Conservation (phyloP, 1,140 invertebrate genomes). For the Papilio dardanus region DNA sequence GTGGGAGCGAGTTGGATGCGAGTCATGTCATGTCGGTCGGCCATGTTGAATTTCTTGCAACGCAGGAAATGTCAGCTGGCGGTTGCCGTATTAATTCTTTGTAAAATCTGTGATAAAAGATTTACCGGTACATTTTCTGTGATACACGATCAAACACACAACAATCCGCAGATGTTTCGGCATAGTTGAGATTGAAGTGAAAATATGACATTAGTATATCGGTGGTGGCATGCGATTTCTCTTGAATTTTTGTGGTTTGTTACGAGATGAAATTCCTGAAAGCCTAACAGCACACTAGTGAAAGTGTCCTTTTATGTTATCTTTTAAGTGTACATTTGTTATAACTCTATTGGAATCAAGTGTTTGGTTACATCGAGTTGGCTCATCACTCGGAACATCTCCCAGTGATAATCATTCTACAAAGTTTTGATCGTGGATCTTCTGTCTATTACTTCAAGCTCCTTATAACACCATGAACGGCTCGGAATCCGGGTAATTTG, state of each 20-base stretch:
- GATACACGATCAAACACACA: slow-evolving; percentile 55
- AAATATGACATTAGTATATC: slow-evolving; percentile 78
- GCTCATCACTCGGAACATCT: slow-evolving; percentile 48
- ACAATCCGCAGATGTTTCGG: slow-evolving; percentile 49
- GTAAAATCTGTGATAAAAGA: slow-evolving; percentile 74
- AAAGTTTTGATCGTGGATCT: slow-evolving; percentile 41
- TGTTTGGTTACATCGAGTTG: slow-evolving; percentile 52
- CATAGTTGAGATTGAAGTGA: slow-evolving; percentile 58
- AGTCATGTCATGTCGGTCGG: slow-evolving; percentile 70
- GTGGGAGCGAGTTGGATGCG: slow-evolving; percentile 51
- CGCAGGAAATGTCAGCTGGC: slow-evolving; percentile 82
- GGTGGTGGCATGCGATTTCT: slow-evolving; percentile 79
- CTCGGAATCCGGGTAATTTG: slow-evolving; percentile 90
- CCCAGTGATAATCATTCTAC: slow-evolving; percentile 57
- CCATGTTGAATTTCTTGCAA: slow-evolving; percentile 82
- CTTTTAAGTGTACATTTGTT: slow-evolving; percentile 66
- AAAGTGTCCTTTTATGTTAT: slow-evolving; percentile 69
- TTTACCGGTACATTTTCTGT: slow-evolving; percentile 61
- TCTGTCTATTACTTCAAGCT: slow-evolving; percentile 46
- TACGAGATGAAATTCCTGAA: slow-evolving; percentile 76
- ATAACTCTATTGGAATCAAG: slow-evolving; percentile 53
- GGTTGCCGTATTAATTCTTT: slow-evolving; percentile 74
- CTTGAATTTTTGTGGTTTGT: slow-evolving; percentile 81
- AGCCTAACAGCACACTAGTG: slow-evolving; percentile 61
- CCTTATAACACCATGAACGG: slow-evolving; percentile 85